Base-by-base conservation (phyloP, 2,888 invertebrate genomes). In the Oscheius sp. region DNA sequence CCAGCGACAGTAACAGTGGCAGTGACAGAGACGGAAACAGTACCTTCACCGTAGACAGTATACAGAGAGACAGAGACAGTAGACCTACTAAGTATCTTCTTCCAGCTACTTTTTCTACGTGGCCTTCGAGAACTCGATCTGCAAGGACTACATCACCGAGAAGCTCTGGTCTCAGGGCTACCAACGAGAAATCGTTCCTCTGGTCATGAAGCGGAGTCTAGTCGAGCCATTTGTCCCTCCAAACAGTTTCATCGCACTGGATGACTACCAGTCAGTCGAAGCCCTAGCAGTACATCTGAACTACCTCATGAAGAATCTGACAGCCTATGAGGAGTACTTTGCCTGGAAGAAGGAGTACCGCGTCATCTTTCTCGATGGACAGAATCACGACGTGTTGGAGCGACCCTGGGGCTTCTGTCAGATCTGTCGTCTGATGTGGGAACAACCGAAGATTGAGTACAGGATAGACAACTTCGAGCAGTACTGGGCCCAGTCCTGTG, bases 321-420 rank as follows among this genome's bases (percentile, higher is more conserved):
- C 86, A 1, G 85, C 90, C 13, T 91, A 91, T 70, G 77, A 90
- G 80, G 88, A 89, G 76, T 91, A 91, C 81, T 91, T 91, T 81
- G 84, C 84, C 33, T 91, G 91, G 91, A 89, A 90, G 74, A 71
- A 75, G 29, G 79, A 85, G 58, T 88, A 87, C 71, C 77, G 81
- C 53, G 85, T 85, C 7, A 71, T 89, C 55, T 87, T 83, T 66
- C 76, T 89, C 7, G 79, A 89, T 73, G 86, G 87, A 66, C 55
- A 73, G 47, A 75, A 79, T 13, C 87, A 88, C 77, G 85, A 87
- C 71, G 75, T 78, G n/a, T 74, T 82, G 10, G 88, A 88, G 66
- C 79, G 84, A n/a, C 87, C 88, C 4, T 88, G 87, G 85, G 88
- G 88, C n/a, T 83, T 88, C 76, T 88, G 88, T 70, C 88, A 89